Percentiles rank a stretch among this genome's conserved stretches.
These are phyloP conservation scores for Aix galericulata DNA, from an alignment of 2,113 vertebrate genomes.

Conservation along the genomic window DNA sequence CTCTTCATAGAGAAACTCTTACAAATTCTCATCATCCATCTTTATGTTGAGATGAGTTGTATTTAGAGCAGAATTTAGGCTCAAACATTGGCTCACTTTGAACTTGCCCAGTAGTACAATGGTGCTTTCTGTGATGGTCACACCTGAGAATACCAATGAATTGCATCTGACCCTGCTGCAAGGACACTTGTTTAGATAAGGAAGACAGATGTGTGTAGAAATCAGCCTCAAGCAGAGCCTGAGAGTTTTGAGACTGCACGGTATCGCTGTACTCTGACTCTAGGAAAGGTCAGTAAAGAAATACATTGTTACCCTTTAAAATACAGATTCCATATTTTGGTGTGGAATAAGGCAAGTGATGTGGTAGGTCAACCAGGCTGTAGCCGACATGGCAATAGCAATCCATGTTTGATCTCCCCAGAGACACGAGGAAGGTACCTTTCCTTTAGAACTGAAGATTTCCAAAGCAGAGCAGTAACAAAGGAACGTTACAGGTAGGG, in stretches of 20 bases:
- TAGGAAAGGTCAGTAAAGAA: neutral
- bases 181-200: neutral
- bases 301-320: accelerated
- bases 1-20: neutral
- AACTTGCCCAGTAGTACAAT: neutral
- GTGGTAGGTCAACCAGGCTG: neutral
- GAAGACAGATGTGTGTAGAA: neutral
- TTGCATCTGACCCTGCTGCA: neutral
- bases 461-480: neutral
- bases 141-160: neutral
- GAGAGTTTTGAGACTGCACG: neutral
- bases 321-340: neutral
- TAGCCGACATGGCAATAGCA: neutral
- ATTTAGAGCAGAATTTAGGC: neutral
- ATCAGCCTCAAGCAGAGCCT: neutral
- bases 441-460: neutral
- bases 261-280: neutral
- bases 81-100: neutral
- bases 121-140: neutral
- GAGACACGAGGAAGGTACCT: neutral
- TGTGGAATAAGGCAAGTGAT: neutral
- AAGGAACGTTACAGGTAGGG: neutral
- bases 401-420: neutral
- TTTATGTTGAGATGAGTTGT: neutral
- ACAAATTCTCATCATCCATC: neutral